Percentiles rank a stretch among this genome's conserved stretches.
Conservation (phyloP, 2,113 vertebrate species). For the Microcebus murinus region DNA sequence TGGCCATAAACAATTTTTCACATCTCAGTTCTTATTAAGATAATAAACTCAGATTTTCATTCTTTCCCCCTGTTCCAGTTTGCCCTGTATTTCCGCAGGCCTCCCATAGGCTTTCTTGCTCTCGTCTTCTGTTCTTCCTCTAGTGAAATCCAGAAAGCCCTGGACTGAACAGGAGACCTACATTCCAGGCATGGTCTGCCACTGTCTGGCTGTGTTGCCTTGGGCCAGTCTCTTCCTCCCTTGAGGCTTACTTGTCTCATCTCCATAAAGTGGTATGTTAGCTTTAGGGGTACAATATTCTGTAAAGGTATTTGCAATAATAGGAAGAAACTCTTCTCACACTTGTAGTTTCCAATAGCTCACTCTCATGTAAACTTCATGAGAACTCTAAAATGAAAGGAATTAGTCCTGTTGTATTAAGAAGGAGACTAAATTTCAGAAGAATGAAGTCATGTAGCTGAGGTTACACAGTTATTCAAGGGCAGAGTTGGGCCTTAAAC, state of each 20-base stretch:
- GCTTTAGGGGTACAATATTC: neutral
- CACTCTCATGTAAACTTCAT: neutral
- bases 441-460: neutral
- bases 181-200: neutral
- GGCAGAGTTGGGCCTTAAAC: neutral
- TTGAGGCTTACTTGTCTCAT: neutral
- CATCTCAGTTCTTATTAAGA: conserved; percentile 16
- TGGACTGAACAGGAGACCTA: neutral
- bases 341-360: neutral
- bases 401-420: neutral
- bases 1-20: conserved; percentile 3
- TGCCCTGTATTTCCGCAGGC: neutral
- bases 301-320: conserved; percentile 21
- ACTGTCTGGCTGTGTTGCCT: neutral
- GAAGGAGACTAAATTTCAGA: conserved; percentile 28
- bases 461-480: neutral
- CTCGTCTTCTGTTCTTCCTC: neutral
- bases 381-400: neutral
- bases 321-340: neutral
- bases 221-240: neutral
- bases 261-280: neutral
- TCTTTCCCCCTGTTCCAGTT: neutral
- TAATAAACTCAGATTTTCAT: conserved; percentile 6
- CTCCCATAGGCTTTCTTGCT: neutral
- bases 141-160: conserved; percentile 11